Percentiles rank a stretch among this genome's conserved stretches.
phyloP scores from a whole-genome alignment of 2,113 vertebrate genomes.

The Megalops atlanticus region DNA sequence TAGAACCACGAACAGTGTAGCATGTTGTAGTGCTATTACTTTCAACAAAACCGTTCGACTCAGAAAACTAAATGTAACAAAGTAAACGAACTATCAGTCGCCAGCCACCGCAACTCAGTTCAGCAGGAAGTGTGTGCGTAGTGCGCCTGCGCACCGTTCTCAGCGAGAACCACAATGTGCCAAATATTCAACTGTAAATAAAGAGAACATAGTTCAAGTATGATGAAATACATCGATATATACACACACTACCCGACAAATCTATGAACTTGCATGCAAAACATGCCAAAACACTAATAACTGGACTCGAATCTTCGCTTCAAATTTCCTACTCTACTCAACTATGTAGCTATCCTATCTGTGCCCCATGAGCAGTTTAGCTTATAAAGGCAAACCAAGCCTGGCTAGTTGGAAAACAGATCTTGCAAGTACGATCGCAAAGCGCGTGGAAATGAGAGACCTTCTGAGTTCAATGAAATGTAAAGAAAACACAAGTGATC shows the following conservation, averaged over 20 bases:
- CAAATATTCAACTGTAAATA: conserved; percentile 68
- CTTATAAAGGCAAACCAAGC: conserved; percentile 59
- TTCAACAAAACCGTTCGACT: no score
- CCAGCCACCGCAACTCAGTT: conserved; percentile 10
- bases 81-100: background rate
- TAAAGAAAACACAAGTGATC: background rate
- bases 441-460: conserved; percentile 46
- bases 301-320: background rate
- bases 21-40: no score
- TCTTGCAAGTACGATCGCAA: conserved; percentile 43
- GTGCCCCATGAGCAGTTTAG: conserved; percentile 39
- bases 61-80: background rate
- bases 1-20: no score
- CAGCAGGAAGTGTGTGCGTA: conserved; percentile 52
- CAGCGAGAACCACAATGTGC: conserved; percentile 49
- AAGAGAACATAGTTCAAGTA: conserved; percentile 43
- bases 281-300: background rate
- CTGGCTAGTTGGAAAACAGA: conserved; percentile 51
- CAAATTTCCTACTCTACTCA: conserved; percentile 6
- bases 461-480: background rate
- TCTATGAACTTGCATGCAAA: background rate
- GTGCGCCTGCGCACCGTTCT: conserved; percentile 51
- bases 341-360: background rate
- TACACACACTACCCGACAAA: background rate
- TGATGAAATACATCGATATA: background rate